Conservation (phyloP, 2,113 vertebrate species). For the Coptodon rendalli region DNA sequence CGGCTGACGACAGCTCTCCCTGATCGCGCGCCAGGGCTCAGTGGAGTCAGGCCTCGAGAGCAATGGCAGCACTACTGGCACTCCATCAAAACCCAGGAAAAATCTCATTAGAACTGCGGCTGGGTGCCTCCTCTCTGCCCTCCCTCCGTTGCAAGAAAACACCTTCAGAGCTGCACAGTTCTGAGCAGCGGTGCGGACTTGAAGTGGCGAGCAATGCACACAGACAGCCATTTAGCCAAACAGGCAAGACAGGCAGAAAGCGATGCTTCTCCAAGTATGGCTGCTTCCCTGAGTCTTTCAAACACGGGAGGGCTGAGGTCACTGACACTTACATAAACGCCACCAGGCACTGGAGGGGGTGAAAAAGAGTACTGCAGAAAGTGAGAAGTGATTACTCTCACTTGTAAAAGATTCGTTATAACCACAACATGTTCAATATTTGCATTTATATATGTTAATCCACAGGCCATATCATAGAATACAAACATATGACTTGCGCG, state of each 20-base stretch:
- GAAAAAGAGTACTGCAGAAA: neutral
- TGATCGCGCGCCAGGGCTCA: conserved; percentile 81
- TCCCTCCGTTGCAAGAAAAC: conserved; percentile 19
- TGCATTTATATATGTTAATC: neutral
- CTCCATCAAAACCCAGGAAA: conserved; percentile 75
- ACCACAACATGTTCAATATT: neutral
- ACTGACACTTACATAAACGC: neutral
- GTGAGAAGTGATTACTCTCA: neutral
- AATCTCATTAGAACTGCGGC: conserved; percentile 63
- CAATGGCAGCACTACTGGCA: conserved; percentile 75
- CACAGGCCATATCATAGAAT: neutral
- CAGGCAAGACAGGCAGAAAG: neutral
- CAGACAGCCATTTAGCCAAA: conserved; percentile 25
- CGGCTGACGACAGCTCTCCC: conserved; percentile 78
- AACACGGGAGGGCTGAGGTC: neutral
- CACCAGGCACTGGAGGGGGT: neutral
- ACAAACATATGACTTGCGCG: neutral
- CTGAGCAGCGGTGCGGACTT: neutral
- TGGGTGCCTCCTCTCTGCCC: conserved; percentile 37
- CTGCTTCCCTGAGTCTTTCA: neutral
- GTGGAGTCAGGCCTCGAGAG: conserved; percentile 73
- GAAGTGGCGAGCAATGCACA: conserved; percentile 3
- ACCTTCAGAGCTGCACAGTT: conserved; percentile 39
- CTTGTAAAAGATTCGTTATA: neutral
- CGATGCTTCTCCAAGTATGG: neutral